Base-by-base conservation (phyloP, 2,797 vertebrate species). In the Hipposideros larvatus region DNA sequence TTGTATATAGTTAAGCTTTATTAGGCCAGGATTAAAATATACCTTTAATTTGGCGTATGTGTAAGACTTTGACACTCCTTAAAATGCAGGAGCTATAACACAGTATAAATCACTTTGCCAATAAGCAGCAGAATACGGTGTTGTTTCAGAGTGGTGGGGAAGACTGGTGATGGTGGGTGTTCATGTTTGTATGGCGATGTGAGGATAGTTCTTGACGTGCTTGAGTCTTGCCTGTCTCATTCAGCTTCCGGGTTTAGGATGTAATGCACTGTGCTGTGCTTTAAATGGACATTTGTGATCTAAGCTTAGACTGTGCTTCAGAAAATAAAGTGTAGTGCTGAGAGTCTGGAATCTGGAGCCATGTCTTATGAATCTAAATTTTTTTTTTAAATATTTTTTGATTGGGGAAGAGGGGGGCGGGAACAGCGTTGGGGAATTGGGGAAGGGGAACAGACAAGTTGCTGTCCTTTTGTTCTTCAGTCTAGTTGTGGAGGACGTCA, bases 11-110 rank as follows among this genome's bases (percentile, higher is more conserved):
- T 79, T 93, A 77, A 73, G 48, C 43, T 70, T 87, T 87, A 74
- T 80, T 86, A 70, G 57, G 5, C 90, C 28, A 77, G 22, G 24
- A 96, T 87, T 96, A 70, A 93, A 90, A 75, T 90, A 87, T 19
- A 43, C 43, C 59, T 87, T 90, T 34, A n/a, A 85, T 84, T 96
- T 26, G 22, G 19, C 57, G 26, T 89, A 85, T 87, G 53, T 82
- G 15, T 80, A 87, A 70, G 61, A 84, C 73, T 78, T 94, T 93
- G 51, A 73, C 13, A 41, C 28, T 80, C 26, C 46, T 59, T 95
- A 75, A 94, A 90, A 91, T 26, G 11, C 61, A 34, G 21, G n/a
- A 79, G 43, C n/a, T 88, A 8, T 28, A 61, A 16, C 79, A 92
- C 79, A 92, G 10, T 78, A 31, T 77, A 73, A 65, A 37, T 63